Base-by-base conservation (phyloP, 2,888 invertebrate genomes). In the Anagyrus pseudococci region DNA sequence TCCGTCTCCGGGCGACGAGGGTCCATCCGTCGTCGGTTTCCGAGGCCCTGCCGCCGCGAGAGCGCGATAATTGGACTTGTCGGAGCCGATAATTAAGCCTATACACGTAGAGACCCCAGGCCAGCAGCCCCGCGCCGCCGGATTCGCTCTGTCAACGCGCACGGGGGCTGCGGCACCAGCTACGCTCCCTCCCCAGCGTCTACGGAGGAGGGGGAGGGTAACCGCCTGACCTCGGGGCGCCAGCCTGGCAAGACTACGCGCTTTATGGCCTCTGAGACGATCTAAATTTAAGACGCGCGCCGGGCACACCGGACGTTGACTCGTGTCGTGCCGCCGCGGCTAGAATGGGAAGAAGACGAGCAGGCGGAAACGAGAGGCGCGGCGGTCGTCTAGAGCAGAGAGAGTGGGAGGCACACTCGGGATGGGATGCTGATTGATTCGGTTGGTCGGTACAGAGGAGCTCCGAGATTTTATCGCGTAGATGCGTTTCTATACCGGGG, bases 261-360 rank as follows among this genome's bases (percentile, higher is more conserved):
- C 65, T 67, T 71, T 68, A 66, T 56, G 66, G 37, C 17, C 60
- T 10, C 6, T 40, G 69, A 67, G 60, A 64, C 68, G 66, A 70
- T 77, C 77, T 77, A 77, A 76, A 77, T 76, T 77, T 77, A 77
- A 76, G 72, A 71, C 68, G 62, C 69, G 69, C n/a, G 7, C 44
- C 69, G 68, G 70, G 58, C 69, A 67, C 66, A 65, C 58, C 72
- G 75, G 75, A 67, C 75, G 72, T 75, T 75, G 74, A 75, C 75
- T 75, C 25, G 47, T 37, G 23, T 19, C 25, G 33, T 10, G 15
- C 20, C 22, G 23, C 23, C 17, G 26, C 17, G 29, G 22, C 44
- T 17, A 52, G 10, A 19, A 23, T 26, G 49, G 8, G 25, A 19
- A 10, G 10, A n/a, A 22, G 26, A 44, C 29, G 46, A 55, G 29